Percentiles rank a stretch among this genome's conserved stretches.
Evolutionary conservation across 2,113 vertebrate species (phyloP).

Genomic region (Gracilinanus agilis): DNA sequence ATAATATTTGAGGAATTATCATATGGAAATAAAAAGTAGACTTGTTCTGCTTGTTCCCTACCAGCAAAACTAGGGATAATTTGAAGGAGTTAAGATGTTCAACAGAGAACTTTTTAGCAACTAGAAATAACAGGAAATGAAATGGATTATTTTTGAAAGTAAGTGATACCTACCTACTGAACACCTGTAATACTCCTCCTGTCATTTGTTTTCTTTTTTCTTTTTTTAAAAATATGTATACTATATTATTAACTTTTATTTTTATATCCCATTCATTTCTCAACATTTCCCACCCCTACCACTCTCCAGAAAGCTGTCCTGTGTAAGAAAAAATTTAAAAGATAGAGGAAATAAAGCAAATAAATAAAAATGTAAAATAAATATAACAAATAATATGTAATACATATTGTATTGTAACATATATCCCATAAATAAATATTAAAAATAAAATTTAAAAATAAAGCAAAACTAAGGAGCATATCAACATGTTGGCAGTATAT

Average conservation of each 20-base stretch:
- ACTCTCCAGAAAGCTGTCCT: neutral
- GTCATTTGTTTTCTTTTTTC: no score
- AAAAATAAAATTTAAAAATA: no score
- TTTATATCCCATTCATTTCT: neutral
- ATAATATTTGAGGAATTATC: neutral
- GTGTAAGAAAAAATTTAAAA: neutral
- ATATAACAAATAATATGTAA: no score
- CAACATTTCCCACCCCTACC: neutral
- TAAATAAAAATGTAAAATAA: no score
- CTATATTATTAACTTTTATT: neutral
- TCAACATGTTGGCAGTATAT: neutral
- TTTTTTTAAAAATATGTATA: neutral
- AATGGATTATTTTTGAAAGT: neutral
- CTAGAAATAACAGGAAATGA: neutral
- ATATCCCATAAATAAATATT: no score
- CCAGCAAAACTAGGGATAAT: neutral
- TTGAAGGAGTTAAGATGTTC: neutral
- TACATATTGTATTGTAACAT: no score
- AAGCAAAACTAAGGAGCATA: neutral
- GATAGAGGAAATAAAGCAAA: neutral
- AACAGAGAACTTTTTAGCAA: neutral
- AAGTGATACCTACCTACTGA: neutral
- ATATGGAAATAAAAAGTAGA: neutral
- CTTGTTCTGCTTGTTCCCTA: neutral
- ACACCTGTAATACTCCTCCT: no score